Evolutionary conservation across 2,113 vertebrate genomes (phyloP).

Genomic region (Callaeas wilsoni): DNA sequence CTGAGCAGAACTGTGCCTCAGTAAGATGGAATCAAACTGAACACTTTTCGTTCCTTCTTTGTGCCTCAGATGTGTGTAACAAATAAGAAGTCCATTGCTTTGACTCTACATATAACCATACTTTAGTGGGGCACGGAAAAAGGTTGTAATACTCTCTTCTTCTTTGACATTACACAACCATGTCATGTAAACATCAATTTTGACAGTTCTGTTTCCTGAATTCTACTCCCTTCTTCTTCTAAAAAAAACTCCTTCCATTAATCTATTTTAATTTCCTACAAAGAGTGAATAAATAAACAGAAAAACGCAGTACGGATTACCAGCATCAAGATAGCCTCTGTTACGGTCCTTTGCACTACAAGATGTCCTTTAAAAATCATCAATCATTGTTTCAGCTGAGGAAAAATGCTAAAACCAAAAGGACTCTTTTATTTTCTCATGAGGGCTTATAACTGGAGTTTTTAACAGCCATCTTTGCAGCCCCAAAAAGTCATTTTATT

Average conservation of each 20-base stretch:
- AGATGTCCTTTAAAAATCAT: neutral
- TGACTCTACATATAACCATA: neutral
- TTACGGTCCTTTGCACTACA: neutral
- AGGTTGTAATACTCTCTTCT: neutral
- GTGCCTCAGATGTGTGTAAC: neutral
- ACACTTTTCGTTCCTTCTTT: neutral
- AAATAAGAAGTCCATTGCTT: neutral
- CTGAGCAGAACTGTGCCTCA: neutral
- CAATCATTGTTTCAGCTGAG: neutral
- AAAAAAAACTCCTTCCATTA: neutral
- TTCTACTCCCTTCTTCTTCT: neutral
- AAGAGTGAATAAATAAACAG: neutral
- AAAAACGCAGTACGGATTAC: neutral
- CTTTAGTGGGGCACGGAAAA: neutral
- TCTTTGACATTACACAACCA: neutral
- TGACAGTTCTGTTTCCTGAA: neutral
- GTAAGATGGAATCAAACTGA: neutral
- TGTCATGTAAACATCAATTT: neutral
- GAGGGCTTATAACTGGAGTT: neutral
- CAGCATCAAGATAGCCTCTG: neutral
- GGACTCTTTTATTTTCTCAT: neutral
- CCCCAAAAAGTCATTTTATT: neutral
- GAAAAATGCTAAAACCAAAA: neutral
- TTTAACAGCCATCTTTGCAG: neutral
- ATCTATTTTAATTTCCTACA: neutral